phyloP scores from a whole-genome alignment of 2,113 vertebrate genomes.

The Gnathonemus longibarbis region DNA sequence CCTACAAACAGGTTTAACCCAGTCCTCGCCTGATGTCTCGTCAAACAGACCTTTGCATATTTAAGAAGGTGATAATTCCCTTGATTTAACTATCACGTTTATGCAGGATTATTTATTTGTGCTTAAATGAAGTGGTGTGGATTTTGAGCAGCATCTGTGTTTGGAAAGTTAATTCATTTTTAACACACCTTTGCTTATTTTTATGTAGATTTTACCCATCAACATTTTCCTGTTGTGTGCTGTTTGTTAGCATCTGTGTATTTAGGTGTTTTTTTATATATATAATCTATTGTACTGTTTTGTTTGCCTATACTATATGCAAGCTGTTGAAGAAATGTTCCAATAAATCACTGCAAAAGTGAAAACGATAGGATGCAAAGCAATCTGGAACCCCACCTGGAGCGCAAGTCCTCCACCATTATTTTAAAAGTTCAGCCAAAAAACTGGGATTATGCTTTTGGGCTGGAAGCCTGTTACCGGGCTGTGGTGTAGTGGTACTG shows the following conservation, averaged over 20 bases:
- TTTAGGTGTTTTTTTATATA: neutral
- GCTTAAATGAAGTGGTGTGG: neutral
- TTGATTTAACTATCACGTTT: neutral
- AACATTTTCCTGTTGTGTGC: neutral
- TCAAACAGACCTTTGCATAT: slow-evolving; percentile 26
- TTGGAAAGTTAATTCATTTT: neutral
- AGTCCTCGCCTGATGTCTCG: slow-evolving; percentile 23
- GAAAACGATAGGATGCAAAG: neutral
- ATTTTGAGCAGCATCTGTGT: neutral
- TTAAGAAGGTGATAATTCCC: neutral
- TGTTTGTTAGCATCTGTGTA: neutral
- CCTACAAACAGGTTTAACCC: slow-evolving; percentile 59
- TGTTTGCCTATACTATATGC: neutral
- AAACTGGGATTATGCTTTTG: slow-evolving; percentile 1
- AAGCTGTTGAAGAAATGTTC: neutral
- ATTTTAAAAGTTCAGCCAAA: slow-evolving; percentile 5
- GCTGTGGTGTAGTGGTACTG: neutral
- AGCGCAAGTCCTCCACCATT: neutral
- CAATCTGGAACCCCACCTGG: slow-evolving; percentile 4
- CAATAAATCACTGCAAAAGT: neutral
- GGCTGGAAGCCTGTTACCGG: neutral
- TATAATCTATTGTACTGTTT: neutral
- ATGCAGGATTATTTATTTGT: neutral
- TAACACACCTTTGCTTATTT: neutral
- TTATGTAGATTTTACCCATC: neutral